Conservation (phyloP, 2,113 vertebrate species). For the Osmerus mordax region DNA sequence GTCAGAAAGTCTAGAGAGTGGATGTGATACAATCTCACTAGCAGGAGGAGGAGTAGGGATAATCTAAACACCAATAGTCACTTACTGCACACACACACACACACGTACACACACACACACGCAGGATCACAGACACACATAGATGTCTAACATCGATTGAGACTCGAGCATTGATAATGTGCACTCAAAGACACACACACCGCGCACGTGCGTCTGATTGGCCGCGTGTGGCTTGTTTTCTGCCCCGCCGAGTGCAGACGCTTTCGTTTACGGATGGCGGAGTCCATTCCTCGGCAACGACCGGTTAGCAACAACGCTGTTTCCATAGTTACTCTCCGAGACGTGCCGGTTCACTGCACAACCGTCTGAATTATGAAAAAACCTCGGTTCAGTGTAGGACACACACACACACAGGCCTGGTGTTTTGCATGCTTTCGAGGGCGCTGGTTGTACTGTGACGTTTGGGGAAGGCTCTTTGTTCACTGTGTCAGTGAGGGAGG, state of each 20-base stretch:
- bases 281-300: slow-evolving; percentile 26
- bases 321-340: slow-evolving; percentile 51
- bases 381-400: slow-evolving; percentile 35
- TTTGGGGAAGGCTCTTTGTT: too few species aligned
- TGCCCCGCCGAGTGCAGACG: slow-evolving; percentile 42
- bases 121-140: background rate
- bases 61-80: too few species aligned
- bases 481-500: too few species aligned
- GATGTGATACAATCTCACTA: too few species aligned
- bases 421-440: too few species aligned
- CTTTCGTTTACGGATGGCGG: slow-evolving; percentile 48
- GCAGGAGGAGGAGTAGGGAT: too few species aligned
- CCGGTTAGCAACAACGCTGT: slow-evolving; percentile 45
- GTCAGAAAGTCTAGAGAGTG: too few species aligned
- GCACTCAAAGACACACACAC: background rate
- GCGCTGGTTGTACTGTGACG: too few species aligned
- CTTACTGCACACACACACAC: background rate
- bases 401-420: background rate
- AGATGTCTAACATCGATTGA: slow-evolving; percentile 26
- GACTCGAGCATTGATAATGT: slow-evolving; percentile 24
- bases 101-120: background rate
- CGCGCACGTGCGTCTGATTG: slow-evolving; percentile 16
- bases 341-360: slow-evolving; percentile 45
- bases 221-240: slow-evolving; percentile 37
- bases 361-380: slow-evolving; percentile 57